These are phyloP conservation scores for Diglossa cyanea DNA, from an alignment of 2,797 vertebrate species.

Conservation along the genomic window DNA sequence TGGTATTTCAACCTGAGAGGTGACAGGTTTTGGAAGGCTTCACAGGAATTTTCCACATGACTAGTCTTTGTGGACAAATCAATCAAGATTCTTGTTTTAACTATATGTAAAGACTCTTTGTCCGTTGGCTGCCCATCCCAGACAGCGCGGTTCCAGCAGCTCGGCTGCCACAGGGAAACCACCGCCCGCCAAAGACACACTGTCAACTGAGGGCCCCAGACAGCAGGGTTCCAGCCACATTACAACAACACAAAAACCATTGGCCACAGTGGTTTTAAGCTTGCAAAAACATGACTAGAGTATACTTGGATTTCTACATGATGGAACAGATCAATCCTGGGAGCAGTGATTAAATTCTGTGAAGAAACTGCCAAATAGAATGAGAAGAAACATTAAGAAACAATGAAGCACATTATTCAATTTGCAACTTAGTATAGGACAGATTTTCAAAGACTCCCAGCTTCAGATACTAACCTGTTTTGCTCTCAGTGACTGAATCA, in stretches of 20 bases:
- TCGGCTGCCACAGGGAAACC: slow-evolving; percentile 2
- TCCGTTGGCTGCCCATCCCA: background rate
- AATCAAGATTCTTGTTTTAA: slow-evolving; percentile 24
- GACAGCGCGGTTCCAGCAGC: background rate
- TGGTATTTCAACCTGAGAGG: slow-evolving; percentile 13
- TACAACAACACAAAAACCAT: slow-evolving; percentile 42
- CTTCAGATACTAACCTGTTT: slow-evolving; percentile 42
- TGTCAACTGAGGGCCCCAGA: background rate
- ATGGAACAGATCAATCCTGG: slow-evolving; percentile 36
- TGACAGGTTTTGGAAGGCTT: background rate
- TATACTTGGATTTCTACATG: slow-evolving; percentile 2
- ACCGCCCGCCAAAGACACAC: background rate
- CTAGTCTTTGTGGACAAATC: slow-evolving; percentile 37
- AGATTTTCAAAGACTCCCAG: slow-evolving; percentile 26
- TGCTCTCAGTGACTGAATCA: slow-evolving; percentile 17
- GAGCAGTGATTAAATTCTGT: slow-evolving; percentile 29
- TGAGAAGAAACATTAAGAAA: slow-evolving; percentile 51
- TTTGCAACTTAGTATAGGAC: background rate
- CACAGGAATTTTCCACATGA: slow-evolving; percentile 50
- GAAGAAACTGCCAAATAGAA: slow-evolving; percentile 42
- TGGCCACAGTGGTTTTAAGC: background rate
- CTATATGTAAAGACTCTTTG: slow-evolving; percentile 38
- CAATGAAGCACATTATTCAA: slow-evolving; percentile 39
- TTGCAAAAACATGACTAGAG: slow-evolving; percentile 29
- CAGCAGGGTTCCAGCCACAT: slow-evolving; percentile 41